These are phyloP conservation scores for Amia ocellicauda DNA, from an alignment of 2,113 vertebrate species.

Conservation along the genomic window DNA sequence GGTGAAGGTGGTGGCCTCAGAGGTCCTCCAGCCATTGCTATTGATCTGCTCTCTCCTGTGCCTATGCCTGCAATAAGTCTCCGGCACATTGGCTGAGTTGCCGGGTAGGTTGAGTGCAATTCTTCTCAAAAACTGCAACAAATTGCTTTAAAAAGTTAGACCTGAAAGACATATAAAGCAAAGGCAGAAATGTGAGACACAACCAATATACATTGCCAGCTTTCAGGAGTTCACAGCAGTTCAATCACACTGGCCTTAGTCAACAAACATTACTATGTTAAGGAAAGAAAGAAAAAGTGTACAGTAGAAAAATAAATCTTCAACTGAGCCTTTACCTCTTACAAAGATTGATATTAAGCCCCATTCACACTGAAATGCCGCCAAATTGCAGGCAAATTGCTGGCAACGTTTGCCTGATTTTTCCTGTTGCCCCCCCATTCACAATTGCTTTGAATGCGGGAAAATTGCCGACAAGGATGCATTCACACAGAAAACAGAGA, in stretches of 20 bases:
- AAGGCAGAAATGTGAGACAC: conserved; percentile 61
- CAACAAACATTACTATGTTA: no score
- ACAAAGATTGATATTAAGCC: no score
- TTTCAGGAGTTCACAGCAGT: conserved; percentile 52
- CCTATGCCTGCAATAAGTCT: conserved; percentile 98
- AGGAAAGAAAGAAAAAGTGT: no score
- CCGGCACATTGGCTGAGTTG: conserved; percentile 95
- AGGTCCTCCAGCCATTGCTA: conserved; percentile 84
- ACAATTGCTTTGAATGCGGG: no score
- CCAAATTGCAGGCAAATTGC: no score
- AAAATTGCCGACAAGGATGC: no score
- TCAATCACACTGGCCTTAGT: conserved; percentile 42
- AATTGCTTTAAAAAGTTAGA: conserved; percentile 99
- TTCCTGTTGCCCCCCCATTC: no score
- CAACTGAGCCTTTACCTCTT: no score
- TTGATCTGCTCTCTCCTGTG: conserved; percentile 97
- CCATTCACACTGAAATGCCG: no score
- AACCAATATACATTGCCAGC: conserved; percentile 58
- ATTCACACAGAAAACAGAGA: no score
- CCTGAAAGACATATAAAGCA: conserved; percentile 64
- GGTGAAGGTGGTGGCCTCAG: conserved; percentile 76
- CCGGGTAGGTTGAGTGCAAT: conserved; percentile 95
- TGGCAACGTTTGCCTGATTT: no score
- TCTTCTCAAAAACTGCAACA: conserved; percentile 81
- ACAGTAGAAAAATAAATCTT: no score